Percentiles rank a stretch among this genome's conserved stretches.
phyloP scores from a whole-genome alignment of 2,888 invertebrate genomes.

The Drosophila tanythrix region DNA sequence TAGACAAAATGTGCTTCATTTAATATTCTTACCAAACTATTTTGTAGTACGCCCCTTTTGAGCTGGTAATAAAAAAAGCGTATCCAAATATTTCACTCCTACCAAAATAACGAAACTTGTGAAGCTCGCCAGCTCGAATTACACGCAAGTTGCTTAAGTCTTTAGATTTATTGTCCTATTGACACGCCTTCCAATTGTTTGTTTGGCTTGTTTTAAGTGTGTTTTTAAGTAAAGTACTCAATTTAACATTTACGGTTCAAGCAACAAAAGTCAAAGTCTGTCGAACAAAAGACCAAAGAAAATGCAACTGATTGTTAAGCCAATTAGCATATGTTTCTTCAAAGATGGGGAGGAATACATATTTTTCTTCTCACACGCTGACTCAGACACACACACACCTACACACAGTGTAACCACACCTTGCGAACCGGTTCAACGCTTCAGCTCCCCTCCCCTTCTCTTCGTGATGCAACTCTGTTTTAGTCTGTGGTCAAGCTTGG shows the following conservation, averaged over 20 bases:
- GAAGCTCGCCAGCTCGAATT: conserved; percentile 16
- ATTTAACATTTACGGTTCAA: conserved; percentile 78
- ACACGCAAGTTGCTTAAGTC: conserved; percentile 10
- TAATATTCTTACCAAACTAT: background rate
- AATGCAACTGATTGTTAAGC: conserved; percentile 62
- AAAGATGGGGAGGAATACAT: conserved; percentile 8
- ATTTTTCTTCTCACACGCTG: conserved; percentile 19
- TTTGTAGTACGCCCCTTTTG: conserved; percentile 2
- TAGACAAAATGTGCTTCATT: conserved; percentile 18
- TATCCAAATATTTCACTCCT: background rate
- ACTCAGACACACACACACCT: conserved; percentile 18
- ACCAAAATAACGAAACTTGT: background rate
- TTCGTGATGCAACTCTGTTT: conserved; percentile 17
- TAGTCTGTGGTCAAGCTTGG: conserved; percentile 33
- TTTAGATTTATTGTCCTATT: conserved; percentile 44
- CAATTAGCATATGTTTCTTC: conserved; percentile 67
- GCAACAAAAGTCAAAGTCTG: conserved; percentile 49
- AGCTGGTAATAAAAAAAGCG: conserved; percentile 3
- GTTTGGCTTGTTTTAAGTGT: conserved; percentile 14
- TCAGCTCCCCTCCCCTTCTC: background rate
- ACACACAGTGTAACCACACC: conserved; percentile 24
- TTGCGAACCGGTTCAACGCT: conserved; percentile 44
- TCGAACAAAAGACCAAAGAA: conserved; percentile 3
- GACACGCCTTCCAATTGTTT: conserved; percentile 31
- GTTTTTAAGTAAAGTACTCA: conserved; percentile 41